phyloP scores from a whole-genome alignment of 2,797 vertebrate genomes.

The Eurystomus glaucurus region DNA sequence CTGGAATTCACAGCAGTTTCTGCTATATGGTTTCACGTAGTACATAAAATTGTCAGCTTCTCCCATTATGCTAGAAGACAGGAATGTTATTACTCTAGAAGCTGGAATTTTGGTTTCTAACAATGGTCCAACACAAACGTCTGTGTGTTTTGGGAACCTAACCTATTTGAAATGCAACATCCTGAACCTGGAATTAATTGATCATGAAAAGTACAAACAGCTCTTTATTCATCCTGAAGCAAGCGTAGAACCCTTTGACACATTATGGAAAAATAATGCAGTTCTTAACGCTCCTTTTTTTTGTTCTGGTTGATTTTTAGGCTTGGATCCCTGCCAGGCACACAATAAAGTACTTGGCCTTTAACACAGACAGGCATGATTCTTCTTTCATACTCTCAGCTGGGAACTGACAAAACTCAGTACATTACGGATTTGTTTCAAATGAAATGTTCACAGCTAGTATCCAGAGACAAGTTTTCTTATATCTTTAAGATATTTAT shows the following conservation, averaged over 20 bases:
- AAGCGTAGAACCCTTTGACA: conserved; percentile 79
- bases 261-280: conserved; percentile 85
- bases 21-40: conserved; percentile 76
- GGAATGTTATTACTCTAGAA: conserved; percentile 86
- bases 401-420: conserved; percentile 71
- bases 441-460: conserved; percentile 13
- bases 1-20: conserved; percentile 80
- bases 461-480: conserved; percentile 10
- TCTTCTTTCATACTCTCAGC: conserved; percentile 67
- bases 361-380: conserved; percentile 70
- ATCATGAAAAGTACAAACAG: conserved; percentile 83
- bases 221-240: conserved; percentile 75
- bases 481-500: conserved; percentile 27
- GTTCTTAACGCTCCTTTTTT: conserved; percentile 79
- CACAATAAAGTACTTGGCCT: conserved; percentile 79
- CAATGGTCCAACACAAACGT: conserved; percentile 82
- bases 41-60: conserved; percentile 84
- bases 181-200: conserved; percentile 84
- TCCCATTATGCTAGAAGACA: conserved; percentile 83
- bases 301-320: conserved; percentile 76
- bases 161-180: conserved; percentile 80
- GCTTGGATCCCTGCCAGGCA: conserved; percentile 77
- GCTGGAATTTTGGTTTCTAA: conserved; percentile 83
- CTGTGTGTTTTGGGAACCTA: conserved; percentile 80
- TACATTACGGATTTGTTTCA: conserved; percentile 49